A percentile compares a stretch with the other conserved stretches of the same genome.
phyloP scores from a whole-genome alignment of 1,140 invertebrate species.

The Drosophila ambigua region DNA sequence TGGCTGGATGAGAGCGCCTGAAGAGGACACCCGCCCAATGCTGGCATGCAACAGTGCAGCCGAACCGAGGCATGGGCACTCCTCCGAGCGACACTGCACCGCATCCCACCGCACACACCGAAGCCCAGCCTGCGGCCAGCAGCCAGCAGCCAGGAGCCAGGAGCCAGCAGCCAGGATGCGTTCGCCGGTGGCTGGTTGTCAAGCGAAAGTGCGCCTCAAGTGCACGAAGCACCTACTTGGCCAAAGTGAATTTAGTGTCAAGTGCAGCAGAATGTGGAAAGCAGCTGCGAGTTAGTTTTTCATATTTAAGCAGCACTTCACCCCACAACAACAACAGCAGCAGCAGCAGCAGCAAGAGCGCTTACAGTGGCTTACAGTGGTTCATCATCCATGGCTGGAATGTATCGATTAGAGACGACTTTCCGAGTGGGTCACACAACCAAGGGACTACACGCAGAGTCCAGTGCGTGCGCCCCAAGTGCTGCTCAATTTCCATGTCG shows the following conservation, averaged over 20 bases:
- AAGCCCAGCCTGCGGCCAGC: conserved; percentile 3
- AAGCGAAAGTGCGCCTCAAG: conserved; percentile 77
- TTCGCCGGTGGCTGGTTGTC: conserved; percentile 43
- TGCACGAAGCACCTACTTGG: conserved; percentile 77
- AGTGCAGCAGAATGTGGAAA: conserved; percentile 80
- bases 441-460: no score
- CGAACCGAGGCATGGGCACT: no score
- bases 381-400: conserved; percentile 20
- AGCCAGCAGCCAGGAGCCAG: not conserved
- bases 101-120: conserved; percentile 1
- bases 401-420: no score
- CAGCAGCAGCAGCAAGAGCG: conserved; percentile 16
- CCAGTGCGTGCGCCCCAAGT: no score
- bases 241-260: conserved; percentile 82
- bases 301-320: conserved; percentile 81
- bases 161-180: conserved; percentile 10
- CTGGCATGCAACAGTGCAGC: no score
- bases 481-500: no score
- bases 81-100: no score
- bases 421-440: no score
- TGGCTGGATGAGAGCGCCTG: conserved; percentile 28
- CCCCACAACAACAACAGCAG: conserved; percentile 33
- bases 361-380: conserved; percentile 24
- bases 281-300: conserved; percentile 80
- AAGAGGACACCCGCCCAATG: conserved; percentile 4